These are phyloP conservation scores for Cybosia mesomella DNA, from an alignment of 2,888 invertebrate species.

Conservation along the genomic window DNA sequence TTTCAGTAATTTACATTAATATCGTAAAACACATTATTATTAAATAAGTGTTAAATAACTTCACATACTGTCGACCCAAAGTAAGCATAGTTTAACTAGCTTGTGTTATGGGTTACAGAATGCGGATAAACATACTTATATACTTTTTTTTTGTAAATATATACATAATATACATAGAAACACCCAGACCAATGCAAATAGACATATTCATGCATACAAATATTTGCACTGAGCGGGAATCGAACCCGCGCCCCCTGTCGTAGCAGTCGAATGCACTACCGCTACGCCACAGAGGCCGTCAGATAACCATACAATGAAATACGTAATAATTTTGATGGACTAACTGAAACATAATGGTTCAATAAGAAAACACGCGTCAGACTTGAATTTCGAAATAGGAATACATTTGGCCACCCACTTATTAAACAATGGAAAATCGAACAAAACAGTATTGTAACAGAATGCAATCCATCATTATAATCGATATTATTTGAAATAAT, in stretches of 20 bases:
- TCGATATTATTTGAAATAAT: constrained; percentile 58
- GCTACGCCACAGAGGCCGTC: too few relatives aligned
- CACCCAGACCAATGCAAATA: too few relatives aligned
- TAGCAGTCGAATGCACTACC: too few relatives aligned
- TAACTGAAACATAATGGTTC: background rate
- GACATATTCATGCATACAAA: too few relatives aligned
- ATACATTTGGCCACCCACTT: constrained; percentile 49
- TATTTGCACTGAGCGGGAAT: too few relatives aligned
- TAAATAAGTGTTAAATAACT: constrained; percentile 6
- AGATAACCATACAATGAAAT: background rate
- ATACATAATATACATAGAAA: too few relatives aligned
- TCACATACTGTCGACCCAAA: too few relatives aligned
- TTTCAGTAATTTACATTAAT: background rate
- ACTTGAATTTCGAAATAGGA: constrained; percentile 50
- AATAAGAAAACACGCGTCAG: constrained; percentile 13
- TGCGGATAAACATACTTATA: too few relatives aligned
- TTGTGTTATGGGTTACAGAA: too few relatives aligned
- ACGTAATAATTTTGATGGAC: background rate
- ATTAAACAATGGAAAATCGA: constrained; percentile 57
- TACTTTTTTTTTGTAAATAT: too few relatives aligned
- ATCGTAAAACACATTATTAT: background rate
- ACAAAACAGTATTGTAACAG: constrained; percentile 62
- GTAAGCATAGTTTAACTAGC: too few relatives aligned
- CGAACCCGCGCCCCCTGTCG: too few relatives aligned
- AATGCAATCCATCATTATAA: constrained; percentile 63